These are phyloP conservation scores for Synanthedon andrenaeformis DNA, from an alignment of 2,888 invertebrate species.

Conservation along the genomic window DNA sequence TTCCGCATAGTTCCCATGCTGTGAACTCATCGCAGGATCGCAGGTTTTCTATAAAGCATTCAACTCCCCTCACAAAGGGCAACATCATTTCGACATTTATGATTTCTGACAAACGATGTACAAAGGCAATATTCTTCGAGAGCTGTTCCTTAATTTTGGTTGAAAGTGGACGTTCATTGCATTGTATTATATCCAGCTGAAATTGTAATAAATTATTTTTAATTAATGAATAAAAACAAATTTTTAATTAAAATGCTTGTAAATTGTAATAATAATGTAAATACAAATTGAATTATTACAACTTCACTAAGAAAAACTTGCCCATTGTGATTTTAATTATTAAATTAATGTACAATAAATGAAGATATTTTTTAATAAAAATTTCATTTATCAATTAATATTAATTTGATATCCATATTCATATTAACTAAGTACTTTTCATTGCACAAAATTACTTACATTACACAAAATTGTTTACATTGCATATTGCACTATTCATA, in stretches of 20 bases:
- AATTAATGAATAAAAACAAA: not conserved
- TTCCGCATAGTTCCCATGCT: conserved; percentile 59
- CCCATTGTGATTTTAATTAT: too few relatives aligned
- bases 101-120: conserved; percentile 55
- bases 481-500: too few relatives aligned
- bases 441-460: too few relatives aligned
- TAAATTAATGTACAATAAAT: too few relatives aligned
- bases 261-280: too few relatives aligned
- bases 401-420: too few relatives aligned
- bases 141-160: conserved; percentile 48
- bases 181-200: conserved; percentile 56
- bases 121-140: conserved; percentile 52
- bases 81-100: conserved; percentile 56
- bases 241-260: not conserved
- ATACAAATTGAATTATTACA: too few relatives aligned
- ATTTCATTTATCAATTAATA: too few relatives aligned
- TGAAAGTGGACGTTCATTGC: conserved; percentile 53
- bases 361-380: too few relatives aligned
- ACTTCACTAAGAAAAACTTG: too few relatives aligned
- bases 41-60: conserved; percentile 52
- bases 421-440: too few relatives aligned
- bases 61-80: conserved; percentile 56
- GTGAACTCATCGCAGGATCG: conserved; percentile 58
- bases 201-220: conserved; percentile 13
- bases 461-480: too few relatives aligned